Evolutionary conservation across 2,888 invertebrate genomes (phyloP), one percentile per base, ranked within the genome.

Genomic region (Aleiodes leptofemur): DNA sequence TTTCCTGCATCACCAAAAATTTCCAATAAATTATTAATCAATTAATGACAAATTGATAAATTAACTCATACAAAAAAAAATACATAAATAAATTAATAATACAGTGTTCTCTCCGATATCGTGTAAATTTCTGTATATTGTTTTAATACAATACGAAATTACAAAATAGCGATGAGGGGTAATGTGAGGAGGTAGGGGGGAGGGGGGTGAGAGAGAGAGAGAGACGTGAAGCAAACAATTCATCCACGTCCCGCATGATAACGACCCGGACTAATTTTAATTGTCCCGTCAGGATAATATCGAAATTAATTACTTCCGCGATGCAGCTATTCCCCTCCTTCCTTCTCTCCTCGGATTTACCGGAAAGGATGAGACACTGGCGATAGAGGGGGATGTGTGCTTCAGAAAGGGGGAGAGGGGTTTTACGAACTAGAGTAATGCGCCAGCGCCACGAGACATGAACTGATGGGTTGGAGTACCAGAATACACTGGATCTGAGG

Each of bases 241-340:
- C 14, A 43, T 70, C 29, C 48, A 16, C 38, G 57, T 48, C 48
- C 57, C 29, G 48, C 31, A 59, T 70, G 57, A 70, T 70, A 70
- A 70, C 57, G 48, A 55, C 9, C 55, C 38, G 69, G 74, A 78
- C 73, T 77, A 73, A 79, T 79, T 79, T 78, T 79, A 78, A 79
- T 78, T 78, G 76, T 75, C 68, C 76, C 74, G 74, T 76, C 78
- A 79, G 77, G 71, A 79, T 78, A 74, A 78, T 80, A 78, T 78
- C 73, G 77, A 69, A 74, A 80, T 80, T 78, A 78, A 79, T 77
- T 79, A 79, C 72, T 64, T 74, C 74, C 74, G 74, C 31, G 29
- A 51, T 43, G 43, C 43, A 43, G 43, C 11, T 8, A 11, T 43
- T 9, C 43, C 11, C 43, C 43, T 43, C 43, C 43, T 43, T 66